Percentiles rank a stretch among this genome's conserved stretches.
Conservation (phyloP, 2,797 vertebrate species). For the Sebastes wilsoni region DNA sequence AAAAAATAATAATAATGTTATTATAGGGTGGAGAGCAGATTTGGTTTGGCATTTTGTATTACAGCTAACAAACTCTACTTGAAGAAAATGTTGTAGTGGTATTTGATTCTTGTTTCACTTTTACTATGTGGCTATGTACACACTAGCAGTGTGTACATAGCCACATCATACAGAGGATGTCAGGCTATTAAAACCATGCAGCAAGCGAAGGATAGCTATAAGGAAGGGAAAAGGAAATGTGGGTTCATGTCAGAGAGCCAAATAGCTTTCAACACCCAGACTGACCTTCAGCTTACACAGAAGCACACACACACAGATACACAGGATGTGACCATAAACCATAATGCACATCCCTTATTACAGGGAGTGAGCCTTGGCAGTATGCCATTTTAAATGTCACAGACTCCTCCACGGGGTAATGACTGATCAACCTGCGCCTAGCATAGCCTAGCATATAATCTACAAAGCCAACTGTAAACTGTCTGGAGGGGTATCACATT, state of each 20-base stretch:
- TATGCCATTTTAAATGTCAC: constrained; percentile 80
- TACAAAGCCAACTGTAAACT: constrained; percentile 29
- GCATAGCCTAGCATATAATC: constrained; percentile 33
- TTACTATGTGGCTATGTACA: not conserved
- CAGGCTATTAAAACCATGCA: constrained; percentile 43
- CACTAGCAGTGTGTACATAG: constrained; percentile 24
- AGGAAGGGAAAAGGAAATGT: constrained; percentile 49
- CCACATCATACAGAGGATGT: constrained; percentile 51
- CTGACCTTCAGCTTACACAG: constrained; percentile 74
- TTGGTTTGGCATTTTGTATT: not conserved
- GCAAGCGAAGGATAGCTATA: constrained; percentile 33
- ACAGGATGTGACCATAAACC: constrained; percentile 74
- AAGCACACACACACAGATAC: constrained; percentile 11
- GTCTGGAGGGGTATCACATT: not conserved
- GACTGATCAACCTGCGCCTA: constrained; percentile 63
- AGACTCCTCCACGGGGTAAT: constrained; percentile 63
- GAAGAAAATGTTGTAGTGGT: not conserved
- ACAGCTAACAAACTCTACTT: not conserved
- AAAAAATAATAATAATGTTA: not conserved
- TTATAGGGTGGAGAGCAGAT: not conserved
- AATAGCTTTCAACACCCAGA: constrained; percentile 73
- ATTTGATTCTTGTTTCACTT: constrained; percentile 4
- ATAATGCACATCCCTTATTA: constrained; percentile 74
- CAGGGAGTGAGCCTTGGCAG: constrained; percentile 61
- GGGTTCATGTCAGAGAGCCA: constrained; percentile 62